Base-by-base conservation (phyloP, 2,797 vertebrate genomes). In the Helostoma temminkii region DNA sequence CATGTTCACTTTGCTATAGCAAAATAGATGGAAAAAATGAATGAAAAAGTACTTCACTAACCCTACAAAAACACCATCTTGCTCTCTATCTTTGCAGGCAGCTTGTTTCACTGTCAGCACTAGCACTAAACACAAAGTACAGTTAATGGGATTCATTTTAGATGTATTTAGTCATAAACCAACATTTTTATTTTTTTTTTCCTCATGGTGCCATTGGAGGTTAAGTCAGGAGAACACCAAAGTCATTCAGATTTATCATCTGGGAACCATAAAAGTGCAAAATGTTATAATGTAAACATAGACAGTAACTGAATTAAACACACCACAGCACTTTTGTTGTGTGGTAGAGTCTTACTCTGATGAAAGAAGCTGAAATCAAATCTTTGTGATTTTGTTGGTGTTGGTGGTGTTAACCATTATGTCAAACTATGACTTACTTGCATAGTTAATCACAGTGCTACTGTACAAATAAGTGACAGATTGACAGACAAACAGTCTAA, bases 381-480 rank as follows among this genome's bases (percentile, higher is more conserved):
- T 45, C 11, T 6, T 34, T 10, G 14, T 8, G 41, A 48, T 73
- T 25, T 63, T 18, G 19, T 0, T 21, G 57, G n/a, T 21, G 9
- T 49, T 50, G 48, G 70, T 71, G 34, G 11, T 14, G 34, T 12
- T 22, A 43, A 72, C 61, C 54, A 53, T 54, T 22, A 53, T 68
- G 42, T 19, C 62, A 25, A 62, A 42, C 39, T 16, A 7, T 59
- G 57, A 18, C 26, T 55, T 12, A 47, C 28, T 49, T 14, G n/a
- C 9, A 52, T 59, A 19, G 14, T 73, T 60, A 61, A 64, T 72
- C 64, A 14, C 24, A 56, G 63, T 43, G 75, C 60, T 57, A 60
- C 52, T 37, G 54, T 69, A 76, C 1, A 1, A 65, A 53, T 32
- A 22, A 71, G 71, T 76, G 82, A 78, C 78, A 81, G 67, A 74